Percentiles rank a stretch among this genome's conserved stretches.
These are phyloP conservation scores for Rutpela maculata DNA, from an alignment of 2,888 invertebrate species.

Conservation along the genomic window DNA sequence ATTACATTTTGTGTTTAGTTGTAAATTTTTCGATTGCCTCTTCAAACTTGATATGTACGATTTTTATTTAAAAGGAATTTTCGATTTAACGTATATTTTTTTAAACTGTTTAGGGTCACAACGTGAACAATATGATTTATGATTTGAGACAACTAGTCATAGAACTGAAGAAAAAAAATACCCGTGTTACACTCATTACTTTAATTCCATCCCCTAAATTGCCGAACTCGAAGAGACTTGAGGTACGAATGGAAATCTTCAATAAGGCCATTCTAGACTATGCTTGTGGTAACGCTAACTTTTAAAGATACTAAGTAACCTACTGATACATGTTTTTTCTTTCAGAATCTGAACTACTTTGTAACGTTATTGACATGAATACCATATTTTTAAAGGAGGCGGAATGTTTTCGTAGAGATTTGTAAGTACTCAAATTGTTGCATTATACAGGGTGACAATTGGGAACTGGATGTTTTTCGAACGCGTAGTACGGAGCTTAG, in stretches of 20 bases:
- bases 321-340: conserved; percentile 18
- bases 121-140: conserved; percentile 62
- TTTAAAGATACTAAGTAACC: not conserved
- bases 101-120: conserved; percentile 53
- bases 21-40: too few relatives aligned
- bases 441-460: too few relatives aligned
- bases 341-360: conserved; percentile 56
- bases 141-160: conserved; percentile 60
- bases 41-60: too few relatives aligned
- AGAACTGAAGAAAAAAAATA: conserved; percentile 62
- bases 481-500: too few relatives aligned
- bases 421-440: conserved; percentile 58
- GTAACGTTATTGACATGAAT: conserved; percentile 65
- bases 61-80: too few relatives aligned
- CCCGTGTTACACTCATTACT: conserved; percentile 62
- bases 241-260: conserved; percentile 61
- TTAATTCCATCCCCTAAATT: conserved; percentile 63
- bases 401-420: conserved; percentile 59
- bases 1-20: too few relatives aligned
- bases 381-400: conserved; percentile 60
- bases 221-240: conserved; percentile 50
- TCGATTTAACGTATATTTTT: not conserved
- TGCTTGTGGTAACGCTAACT: conserved; percentile 55
- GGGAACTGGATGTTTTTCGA: too few relatives aligned
- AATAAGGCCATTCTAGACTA: conserved; percentile 64